A percentile compares a stretch with the other conserved stretches of the same genome.
Conservation (phyloP, 2,797 vertebrate species). For the Brachymystax lenok region DNA sequence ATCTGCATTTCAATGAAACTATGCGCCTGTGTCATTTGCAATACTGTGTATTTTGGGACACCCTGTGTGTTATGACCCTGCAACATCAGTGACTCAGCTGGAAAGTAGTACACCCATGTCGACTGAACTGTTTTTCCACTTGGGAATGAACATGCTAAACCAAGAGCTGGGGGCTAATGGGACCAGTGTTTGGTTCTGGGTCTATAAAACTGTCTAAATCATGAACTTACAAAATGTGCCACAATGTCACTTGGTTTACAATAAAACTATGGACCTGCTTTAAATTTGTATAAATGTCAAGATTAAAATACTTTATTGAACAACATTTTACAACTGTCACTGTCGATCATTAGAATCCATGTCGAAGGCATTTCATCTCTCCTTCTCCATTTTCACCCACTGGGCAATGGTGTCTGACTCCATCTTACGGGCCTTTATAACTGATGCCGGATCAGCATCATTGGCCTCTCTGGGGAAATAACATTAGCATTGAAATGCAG, state of each 20-base stretch:
- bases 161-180: slow-evolving; percentile 25
- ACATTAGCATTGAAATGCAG: not conserved
- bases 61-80: not conserved
- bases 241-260: slow-evolving; percentile 37
- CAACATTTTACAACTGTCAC: slow-evolving; percentile 28
- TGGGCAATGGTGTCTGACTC: slow-evolving; percentile 79
- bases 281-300: slow-evolving; percentile 49
- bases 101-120: not conserved
- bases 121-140: not conserved
- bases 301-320: slow-evolving; percentile 49
- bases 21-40: slow-evolving; percentile 8
- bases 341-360: slow-evolving; percentile 24
- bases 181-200: not conserved
- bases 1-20: not conserved
- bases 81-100: not conserved
- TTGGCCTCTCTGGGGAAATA: slow-evolving; percentile 74
- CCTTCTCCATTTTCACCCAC: slow-evolving; percentile 79
- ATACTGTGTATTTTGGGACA: not conserved
- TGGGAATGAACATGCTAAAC: not conserved
- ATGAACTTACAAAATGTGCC: slow-evolving; percentile 24
- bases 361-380: not conserved
- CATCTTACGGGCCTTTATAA: slow-evolving; percentile 69
- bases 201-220: slow-evolving; percentile 22
- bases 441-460: slow-evolving; percentile 79
- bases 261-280: slow-evolving; percentile 37